These are phyloP conservation scores for Itoplectis maculator DNA, from an alignment of 2,888 invertebrate species.

Conservation along the genomic window DNA sequence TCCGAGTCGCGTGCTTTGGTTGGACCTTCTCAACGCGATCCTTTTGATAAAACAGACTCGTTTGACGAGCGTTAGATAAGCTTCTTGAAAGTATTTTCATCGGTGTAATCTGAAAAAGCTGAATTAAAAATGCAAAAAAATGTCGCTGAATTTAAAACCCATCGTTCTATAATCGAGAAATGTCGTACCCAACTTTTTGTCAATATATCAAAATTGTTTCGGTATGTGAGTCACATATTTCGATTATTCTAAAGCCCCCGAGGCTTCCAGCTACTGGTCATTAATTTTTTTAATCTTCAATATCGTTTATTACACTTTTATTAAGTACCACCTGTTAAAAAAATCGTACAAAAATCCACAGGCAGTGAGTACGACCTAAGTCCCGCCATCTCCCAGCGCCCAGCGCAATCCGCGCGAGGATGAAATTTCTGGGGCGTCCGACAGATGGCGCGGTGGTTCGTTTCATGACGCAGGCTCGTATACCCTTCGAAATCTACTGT, in stretches of 20 bases:
- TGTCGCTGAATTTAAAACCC: too few relatives aligned
- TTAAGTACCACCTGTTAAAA: background rate
- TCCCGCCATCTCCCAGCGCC: conserved; percentile 48
- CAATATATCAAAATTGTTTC: too few relatives aligned
- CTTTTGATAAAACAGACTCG: too few relatives aligned
- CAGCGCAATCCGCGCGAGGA: background rate
- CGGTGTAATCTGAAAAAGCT: too few relatives aligned
- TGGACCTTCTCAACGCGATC: background rate
- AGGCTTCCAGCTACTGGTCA: too few relatives aligned
- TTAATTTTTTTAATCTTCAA: background rate
- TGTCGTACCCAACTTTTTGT: too few relatives aligned
- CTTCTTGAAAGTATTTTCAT: too few relatives aligned
- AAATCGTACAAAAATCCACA: background rate
- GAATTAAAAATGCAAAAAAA: too few relatives aligned
- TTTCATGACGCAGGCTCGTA: conserved; percentile 62
- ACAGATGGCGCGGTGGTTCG: conserved; percentile 24
- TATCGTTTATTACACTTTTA: background rate
- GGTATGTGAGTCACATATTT: too few relatives aligned
- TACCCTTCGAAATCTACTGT: conserved; percentile 36
- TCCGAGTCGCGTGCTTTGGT: background rate
- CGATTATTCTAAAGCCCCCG: too few relatives aligned
- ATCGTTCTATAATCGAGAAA: too few relatives aligned
- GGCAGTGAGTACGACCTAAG: background rate
- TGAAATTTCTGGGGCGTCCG: background rate
- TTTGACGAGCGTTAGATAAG: too few relatives aligned